Base-by-base conservation (phyloP, 2,113 vertebrate species). In the Antigone vipio region DNA sequence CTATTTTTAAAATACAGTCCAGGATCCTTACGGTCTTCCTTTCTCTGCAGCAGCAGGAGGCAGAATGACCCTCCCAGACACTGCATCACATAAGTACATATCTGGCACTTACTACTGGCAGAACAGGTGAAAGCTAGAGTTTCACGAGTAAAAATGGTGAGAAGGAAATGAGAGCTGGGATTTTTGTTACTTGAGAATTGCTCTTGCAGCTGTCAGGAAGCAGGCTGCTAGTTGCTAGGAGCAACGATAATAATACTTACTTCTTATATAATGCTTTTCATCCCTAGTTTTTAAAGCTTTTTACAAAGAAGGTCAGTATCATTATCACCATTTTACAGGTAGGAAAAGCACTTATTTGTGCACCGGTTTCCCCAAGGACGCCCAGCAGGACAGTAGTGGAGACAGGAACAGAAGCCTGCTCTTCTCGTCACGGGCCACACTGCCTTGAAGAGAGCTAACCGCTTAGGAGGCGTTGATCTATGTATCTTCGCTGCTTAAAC, bases 211-310 rank as follows among this genome's bases (percentile, higher is more conserved):
- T 97, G 80, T 66, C 84, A 89, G 40, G 73, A 91, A 84, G 73
- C 68, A 87, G 73, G 49, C n/a, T 92, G 79, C 85, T 87, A 27
- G 96, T 94, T 96, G 96, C 96, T 92, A 97, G 45, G 80, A 91
- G 92, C 49, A 93, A 96, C 22, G 0, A 89, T 78, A 92, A 62
- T 86, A 88, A 58, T 79, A 56, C 83, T 89, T 81, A 47, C 60
- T 94, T 60, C 26, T 95, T 89, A 76, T 35, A 85, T 87, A 92
- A 96, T 47, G 71, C 11, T 78, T 95, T 85, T 79, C 76, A 87
- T 56, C 17, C 13, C 23, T 76, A 68, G 40, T 84, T 95, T 91
- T 94, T 84, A 89, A 89, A 92, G 73, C 66, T 78, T 85, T 83
- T 85, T 76, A 69, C 58, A 85, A 88, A 91, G 62, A 91, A 88